These are phyloP conservation scores for Eumacrocentrus americanus DNA, from an alignment of 2,888 invertebrate genomes.

Conservation along the genomic window DNA sequence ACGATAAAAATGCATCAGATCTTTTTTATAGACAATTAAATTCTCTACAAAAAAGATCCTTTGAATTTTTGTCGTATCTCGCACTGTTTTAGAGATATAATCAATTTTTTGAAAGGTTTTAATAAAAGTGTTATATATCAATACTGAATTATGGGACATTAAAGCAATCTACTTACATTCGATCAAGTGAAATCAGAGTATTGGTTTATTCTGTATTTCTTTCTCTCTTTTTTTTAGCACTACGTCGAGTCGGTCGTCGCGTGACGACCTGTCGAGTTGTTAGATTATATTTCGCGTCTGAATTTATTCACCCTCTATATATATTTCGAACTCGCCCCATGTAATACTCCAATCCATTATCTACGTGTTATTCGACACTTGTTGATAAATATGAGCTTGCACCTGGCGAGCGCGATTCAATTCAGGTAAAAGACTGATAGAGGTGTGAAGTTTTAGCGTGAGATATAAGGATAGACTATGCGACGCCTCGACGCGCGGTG, in stretches of 20 bases:
- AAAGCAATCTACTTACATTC: no score
- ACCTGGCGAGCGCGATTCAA: background rate
- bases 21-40: no score
- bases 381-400: slow-evolving; percentile 47
- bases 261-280: slow-evolving; percentile 15
- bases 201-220: background rate
- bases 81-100: no score
- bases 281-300: slow-evolving; percentile 9
- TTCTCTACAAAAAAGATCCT: no score
- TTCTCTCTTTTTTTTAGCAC: background rate
- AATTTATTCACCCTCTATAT: slow-evolving; percentile 27
- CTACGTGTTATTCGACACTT: slow-evolving; percentile 40
- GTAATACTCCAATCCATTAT: slow-evolving; percentile 1
- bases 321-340: background rate
- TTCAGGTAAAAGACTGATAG: background rate
- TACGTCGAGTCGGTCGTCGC: slow-evolving; percentile 14
- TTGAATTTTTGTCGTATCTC: no score
- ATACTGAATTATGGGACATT: no score
- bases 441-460: background rate
- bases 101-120: no score
- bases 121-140: no score
- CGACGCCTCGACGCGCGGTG: background rate
- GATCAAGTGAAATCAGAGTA: background rate
- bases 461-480: background rate
- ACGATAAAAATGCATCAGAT: no score